Base-by-base conservation (phyloP, 2,888 invertebrate genomes). In the Congeria kusceri region DNA sequence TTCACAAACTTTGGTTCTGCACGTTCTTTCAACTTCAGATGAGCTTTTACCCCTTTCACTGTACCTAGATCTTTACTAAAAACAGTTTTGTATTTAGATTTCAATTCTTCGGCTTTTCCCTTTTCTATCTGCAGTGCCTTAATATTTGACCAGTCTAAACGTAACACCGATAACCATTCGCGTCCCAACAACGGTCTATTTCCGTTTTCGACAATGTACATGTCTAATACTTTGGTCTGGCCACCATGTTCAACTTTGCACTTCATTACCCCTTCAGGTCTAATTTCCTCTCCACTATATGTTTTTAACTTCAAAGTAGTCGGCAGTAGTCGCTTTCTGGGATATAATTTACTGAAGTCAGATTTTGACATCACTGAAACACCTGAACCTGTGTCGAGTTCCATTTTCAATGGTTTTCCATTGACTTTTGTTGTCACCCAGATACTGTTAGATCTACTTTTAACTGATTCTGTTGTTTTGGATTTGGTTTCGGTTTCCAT, bases 301-400 rank as follows among this genome's bases (percentile, higher is more conserved):
- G 81, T 74, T 53, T 66, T 77, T 13, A 84, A 56, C 46, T 23
- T 67, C 27, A 77, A 27, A 23, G 20, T 56, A 4, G 77, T 83
- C 15, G 49, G 49, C 20, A 49, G 28, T 27, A 32, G 27, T 2
- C 27, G 27, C 28, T 64, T 56, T 7, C 62, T 68, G 20, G 29
- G 27, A 44, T 66, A 74, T 1, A 71, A 83, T n/a, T n/a, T n/a
- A n/a, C n/a, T 0, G 81, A n/a, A n/a, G n/a, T n/a, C n/a, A n/a
- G n/a, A n/a, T n/a, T n/a, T n/a, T n/a, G n/a, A n/a, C n/a, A n/a
- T 82, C 0, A 85, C 79, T 13, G 81, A 79, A 1, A 80, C 78
- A 11, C 77, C 83, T 25, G 83, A 53, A 0, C 83, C 85, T n/a
- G 81, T 85, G 47, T 83, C 84, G 5, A 86, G 32, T 70, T 86